Base-by-base conservation (phyloP, 2,888 invertebrate species). In the Idaea biselata region DNA sequence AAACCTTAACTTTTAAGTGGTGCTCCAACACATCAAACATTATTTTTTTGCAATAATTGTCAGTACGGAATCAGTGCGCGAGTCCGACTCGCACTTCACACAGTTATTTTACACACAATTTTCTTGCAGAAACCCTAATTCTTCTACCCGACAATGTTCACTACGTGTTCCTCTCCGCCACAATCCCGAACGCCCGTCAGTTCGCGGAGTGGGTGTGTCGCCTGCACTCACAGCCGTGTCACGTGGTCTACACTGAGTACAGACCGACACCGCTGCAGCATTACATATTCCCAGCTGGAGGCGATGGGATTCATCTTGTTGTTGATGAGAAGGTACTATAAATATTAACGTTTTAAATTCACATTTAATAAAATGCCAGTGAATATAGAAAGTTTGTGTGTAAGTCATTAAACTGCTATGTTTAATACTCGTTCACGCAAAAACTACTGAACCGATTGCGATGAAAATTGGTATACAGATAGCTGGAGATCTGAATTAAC, bases 231-330 rank as follows among this genome's bases (percentile, higher is more conserved):
- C 97, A 99, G 91, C 99, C 99, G 0, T 99, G 99, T 79, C 99
- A 99, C 85, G 99, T 99, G 54, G 98, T 99, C 44, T 99, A 99
- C 87, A 99, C 99, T 0, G 99, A 99, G 86, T 99, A 96, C 84
- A 93, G 99, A 55, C 99, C 99, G 1, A 99, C 99, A 0, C 99
- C 99, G 0, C 93, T 99, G 65, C 99, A 99, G 85, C 99, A 99
- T 91, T 99, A 99, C 82, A 96, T 99, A 67, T 99, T 97, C 88
- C 99, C 99, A 0, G 96, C 97, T 17, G 99, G 99, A 1, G 99
- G 99, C 0, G 98, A 97, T 84, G 97, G 97, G 3, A 97, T 99
- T 74, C 99, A 99, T 88, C 94, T 99, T 78, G 99, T 99, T 60
- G 97, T 98, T 0, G 97, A 98, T 91, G 98, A 98, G 88, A 95